These are phyloP conservation scores for Spea bombifrons DNA, from an alignment of 2,113 vertebrate species.

Conservation along the genomic window DNA sequence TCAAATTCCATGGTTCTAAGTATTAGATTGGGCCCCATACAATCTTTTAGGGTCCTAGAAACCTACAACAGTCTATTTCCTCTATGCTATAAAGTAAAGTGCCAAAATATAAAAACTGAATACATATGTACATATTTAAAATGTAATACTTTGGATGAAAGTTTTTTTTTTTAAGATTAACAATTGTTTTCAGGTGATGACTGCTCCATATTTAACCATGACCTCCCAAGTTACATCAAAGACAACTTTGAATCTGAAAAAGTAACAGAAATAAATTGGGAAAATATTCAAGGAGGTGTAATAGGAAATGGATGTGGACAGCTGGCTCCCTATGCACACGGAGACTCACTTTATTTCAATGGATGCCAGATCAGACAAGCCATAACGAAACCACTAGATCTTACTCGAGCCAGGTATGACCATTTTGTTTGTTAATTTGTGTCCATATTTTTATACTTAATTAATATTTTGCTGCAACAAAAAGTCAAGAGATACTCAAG, in stretches of 20 bases:
- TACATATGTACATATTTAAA: no score
- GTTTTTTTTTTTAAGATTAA: not conserved
- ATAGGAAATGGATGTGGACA: slow-evolving; percentile 95
- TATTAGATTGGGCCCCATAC: no score
- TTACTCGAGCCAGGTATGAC: slow-evolving; percentile 91
- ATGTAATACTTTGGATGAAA: no score
- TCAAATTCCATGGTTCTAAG: no score
- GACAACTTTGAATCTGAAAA: slow-evolving; percentile 94
- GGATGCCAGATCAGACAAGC: slow-evolving; percentile 95
- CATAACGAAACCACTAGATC: slow-evolving; percentile 90
- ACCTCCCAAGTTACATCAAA: slow-evolving; percentile 93
- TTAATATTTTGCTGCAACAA: no score
- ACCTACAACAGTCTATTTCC: no score
- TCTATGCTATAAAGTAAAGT: no score
- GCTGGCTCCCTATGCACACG: slow-evolving; percentile 91
- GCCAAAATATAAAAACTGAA: no score
- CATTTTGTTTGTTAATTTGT: slow-evolving; percentile 2
- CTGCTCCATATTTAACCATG: slow-evolving; percentile 85
- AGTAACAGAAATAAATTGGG: slow-evolving; percentile 92
- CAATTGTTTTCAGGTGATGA: slow-evolving; percentile 78
- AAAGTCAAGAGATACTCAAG: no score
- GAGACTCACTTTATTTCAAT: slow-evolving; percentile 95
- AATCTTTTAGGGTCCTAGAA: no score
- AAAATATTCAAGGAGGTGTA: slow-evolving; percentile 87
- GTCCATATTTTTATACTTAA: no score